These are phyloP conservation scores for Abrostola tripartita DNA, from an alignment of 2,888 invertebrate species.

Conservation along the genomic window DNA sequence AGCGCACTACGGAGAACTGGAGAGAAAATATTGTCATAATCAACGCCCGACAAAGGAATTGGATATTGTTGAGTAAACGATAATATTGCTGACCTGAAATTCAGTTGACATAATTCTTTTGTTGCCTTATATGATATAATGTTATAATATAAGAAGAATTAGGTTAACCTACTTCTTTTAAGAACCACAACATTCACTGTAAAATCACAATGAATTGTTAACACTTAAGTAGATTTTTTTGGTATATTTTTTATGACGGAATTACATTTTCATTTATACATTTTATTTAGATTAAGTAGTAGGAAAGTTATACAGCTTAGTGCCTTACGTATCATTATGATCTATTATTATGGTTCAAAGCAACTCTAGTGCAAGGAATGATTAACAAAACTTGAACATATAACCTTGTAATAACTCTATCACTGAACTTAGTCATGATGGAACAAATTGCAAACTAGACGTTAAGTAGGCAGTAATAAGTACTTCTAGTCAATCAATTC, in stretches of 20 bases:
- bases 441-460: conserved; percentile 15
- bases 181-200: background rate
- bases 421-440: conserved; percentile 14
- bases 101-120: background rate
- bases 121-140: background rate
- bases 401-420: conserved; percentile 16
- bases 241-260: too few species aligned
- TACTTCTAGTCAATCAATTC: conserved; percentile 24
- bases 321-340: too few species aligned
- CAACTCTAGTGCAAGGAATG: too few species aligned
- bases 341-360: too few species aligned
- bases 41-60: background rate
- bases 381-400: conserved; percentile 4
- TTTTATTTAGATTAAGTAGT: too few species aligned
- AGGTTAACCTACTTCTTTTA: background rate
- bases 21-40: background rate
- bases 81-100: background rate
- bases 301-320: too few species aligned
- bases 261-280: too few species aligned
- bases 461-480: conserved; percentile 12
- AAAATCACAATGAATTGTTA: too few species aligned
- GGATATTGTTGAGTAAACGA: background rate
- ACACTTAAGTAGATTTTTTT: too few species aligned
- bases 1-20: background rate
- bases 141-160: background rate